phyloP scores from a whole-genome alignment of 2,113 vertebrate genomes.

The Thalassoma bifasciatum region DNA sequence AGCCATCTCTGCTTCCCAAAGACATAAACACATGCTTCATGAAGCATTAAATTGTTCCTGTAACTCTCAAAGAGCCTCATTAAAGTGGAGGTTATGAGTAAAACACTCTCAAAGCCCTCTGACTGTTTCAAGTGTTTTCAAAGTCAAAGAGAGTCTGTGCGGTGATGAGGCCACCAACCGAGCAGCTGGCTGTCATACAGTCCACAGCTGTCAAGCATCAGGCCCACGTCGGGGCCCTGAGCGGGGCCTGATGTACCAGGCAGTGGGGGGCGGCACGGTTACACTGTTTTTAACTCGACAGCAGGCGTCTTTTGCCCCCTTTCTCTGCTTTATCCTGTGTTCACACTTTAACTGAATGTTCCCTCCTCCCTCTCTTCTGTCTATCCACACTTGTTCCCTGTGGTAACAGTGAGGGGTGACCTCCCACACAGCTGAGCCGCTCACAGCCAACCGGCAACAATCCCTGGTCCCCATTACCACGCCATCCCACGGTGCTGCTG shows the following conservation, averaged over 20 bases:
- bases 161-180: slow-evolving; percentile 61
- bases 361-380: background rate
- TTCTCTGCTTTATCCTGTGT: background rate
- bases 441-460: slow-evolving; percentile 16
- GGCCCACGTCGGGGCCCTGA: slow-evolving; percentile 31
- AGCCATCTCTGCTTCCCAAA: background rate
- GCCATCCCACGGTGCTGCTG: background rate
- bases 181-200: slow-evolving; percentile 55
- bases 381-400: background rate
- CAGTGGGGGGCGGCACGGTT: slow-evolving; percentile 12
- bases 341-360: background rate
- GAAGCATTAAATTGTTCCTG: slow-evolving; percentile 18
- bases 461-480: slow-evolving; percentile 24
- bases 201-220: slow-evolving; percentile 73
- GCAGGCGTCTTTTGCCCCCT: slow-evolving; percentile 14
- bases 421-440: slow-evolving; percentile 37
- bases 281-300: slow-evolving; percentile 6
- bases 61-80: slow-evolving; percentile 23
- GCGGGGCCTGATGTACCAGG: slow-evolving; percentile 6
- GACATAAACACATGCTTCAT: background rate
- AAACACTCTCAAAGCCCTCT: slow-evolving; percentile 34
- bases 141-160: slow-evolving; percentile 33
- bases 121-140: slow-evolving; percentile 38
- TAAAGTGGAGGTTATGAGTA: slow-evolving; percentile 19
- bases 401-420: slow-evolving; percentile 5